Percentiles rank a stretch among this genome's conserved stretches.
Conservation (phyloP, 2,888 invertebrate genomes). For the Zygaena filipendulae region DNA sequence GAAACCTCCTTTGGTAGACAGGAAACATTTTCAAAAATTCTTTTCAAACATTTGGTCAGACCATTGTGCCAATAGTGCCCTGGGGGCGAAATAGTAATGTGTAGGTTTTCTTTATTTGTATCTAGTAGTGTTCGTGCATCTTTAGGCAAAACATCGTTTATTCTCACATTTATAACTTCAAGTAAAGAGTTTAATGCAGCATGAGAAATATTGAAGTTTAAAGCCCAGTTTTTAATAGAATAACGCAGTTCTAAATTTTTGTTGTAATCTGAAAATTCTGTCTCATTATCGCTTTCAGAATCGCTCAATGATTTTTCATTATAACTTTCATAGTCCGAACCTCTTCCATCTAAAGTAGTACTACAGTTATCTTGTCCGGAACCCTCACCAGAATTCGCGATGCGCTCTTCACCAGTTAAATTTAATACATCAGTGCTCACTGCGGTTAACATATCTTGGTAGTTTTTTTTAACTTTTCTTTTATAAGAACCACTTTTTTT, state of each 20-base stretch:
- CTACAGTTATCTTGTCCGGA: constrained; percentile 1
- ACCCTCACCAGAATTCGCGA: neutral
- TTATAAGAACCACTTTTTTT: neutral
- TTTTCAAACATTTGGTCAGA: constrained; percentile 7
- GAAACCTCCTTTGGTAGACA: constrained; percentile 2
- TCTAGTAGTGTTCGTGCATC: constrained; percentile 13
- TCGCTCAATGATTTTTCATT: neutral
- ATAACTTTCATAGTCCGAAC: neutral
- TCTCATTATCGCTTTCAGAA: constrained; percentile 1
- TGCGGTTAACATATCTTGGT: neutral
- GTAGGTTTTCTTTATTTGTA: constrained; percentile 7
- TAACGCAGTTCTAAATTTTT: constrained; percentile 1
- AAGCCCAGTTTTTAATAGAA: constrained; percentile 10
- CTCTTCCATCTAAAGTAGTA: constrained; percentile 1
- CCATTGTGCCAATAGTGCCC: constrained; percentile 13
- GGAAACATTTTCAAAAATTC: constrained; percentile 3
- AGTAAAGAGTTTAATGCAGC: constrained; percentile 7
- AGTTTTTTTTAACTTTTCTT: neutral
- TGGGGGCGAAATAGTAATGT: constrained; percentile 4
- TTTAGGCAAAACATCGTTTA: constrained; percentile 6
- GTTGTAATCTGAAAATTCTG: neutral
- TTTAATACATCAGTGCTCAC: neutral
- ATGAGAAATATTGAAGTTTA: constrained; percentile 13
- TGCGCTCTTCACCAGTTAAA: neutral
- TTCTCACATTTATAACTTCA: constrained; percentile 9